phyloP scores from a whole-genome alignment of 2,797 vertebrate species.

The Iguana delicatissima region DNA sequence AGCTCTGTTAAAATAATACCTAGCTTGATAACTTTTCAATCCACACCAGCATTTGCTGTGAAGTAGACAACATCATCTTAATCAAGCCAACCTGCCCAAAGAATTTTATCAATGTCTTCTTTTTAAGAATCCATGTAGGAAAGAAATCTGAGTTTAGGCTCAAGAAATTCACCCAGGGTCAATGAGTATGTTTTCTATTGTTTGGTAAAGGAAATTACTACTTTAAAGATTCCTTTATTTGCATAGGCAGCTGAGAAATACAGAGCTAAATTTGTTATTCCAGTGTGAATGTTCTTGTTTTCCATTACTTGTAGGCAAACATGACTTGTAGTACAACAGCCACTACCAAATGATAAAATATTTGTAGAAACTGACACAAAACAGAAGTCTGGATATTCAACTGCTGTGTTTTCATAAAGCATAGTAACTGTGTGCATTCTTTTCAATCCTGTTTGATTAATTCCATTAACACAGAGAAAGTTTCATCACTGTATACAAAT shows the following conservation, averaged over 20 bases:
- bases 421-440: not conserved
- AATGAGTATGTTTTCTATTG: not conserved
- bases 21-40: not conserved
- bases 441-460: not conserved
- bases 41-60: not conserved
- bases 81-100: not conserved
- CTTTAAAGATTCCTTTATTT: not conserved
- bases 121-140: not conserved
- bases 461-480: not conserved
- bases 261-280: not conserved
- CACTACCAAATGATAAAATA: too few species aligned
- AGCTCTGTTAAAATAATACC: not conserved
- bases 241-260: not conserved
- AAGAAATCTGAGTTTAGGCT: not conserved
- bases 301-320: too few species aligned
- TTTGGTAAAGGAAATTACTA: not conserved
- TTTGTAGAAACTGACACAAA: not conserved
- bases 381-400: not conserved
- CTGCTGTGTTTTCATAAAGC: not conserved
- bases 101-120: not conserved
- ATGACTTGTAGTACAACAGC: too few species aligned
- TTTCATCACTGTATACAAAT: not conserved
- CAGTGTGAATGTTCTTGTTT: not conserved
- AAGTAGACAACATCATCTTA: not conserved
- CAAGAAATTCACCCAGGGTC: not conserved